A percentile compares a stretch with the other conserved stretches of the same genome.
Evolutionary conservation across 2,797 vertebrate genomes (phyloP).

Genomic region (Halcyon badia): DNA sequence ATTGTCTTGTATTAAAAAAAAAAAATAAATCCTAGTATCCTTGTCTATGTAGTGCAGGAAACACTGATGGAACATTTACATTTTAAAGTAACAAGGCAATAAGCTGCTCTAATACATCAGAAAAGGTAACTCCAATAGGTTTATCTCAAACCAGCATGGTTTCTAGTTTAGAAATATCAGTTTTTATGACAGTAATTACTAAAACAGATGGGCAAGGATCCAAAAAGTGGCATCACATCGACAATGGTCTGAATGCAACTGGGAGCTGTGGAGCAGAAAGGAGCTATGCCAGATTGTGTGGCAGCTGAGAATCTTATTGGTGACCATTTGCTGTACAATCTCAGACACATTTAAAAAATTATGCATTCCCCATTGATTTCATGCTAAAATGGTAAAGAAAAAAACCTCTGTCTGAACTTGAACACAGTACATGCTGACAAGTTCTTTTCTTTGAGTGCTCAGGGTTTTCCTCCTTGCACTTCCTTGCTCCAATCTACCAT

Average conservation of each 20-base stretch:
- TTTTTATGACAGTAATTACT: constrained; percentile 78
- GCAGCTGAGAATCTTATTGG: constrained; percentile 77
- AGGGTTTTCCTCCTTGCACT: background rate
- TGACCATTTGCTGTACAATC: constrained; percentile 61
- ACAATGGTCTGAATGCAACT: constrained; percentile 65
- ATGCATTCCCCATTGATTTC: constrained; percentile 42
- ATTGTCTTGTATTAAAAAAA: background rate
- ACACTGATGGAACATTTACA: background rate
- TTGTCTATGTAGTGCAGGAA: background rate
- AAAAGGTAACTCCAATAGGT: constrained; percentile 5
- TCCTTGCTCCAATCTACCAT: background rate
- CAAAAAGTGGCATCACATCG: constrained; percentile 61
- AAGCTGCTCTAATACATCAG: background rate
- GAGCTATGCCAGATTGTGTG: constrained; percentile 71
- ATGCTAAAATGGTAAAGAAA: background rate
- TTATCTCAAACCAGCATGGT: constrained; percentile 18
- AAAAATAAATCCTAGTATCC: background rate
- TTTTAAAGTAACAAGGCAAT: background rate
- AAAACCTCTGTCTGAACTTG: background rate
- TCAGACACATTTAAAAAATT: constrained; percentile 33
- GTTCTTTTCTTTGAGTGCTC: background rate
- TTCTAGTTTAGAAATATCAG: constrained; percentile 65
- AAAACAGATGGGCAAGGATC: constrained; percentile 78
- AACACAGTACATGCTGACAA: background rate
- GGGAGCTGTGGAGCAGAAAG: constrained; percentile 73